Evolutionary conservation across 2,888 invertebrate genomes (phyloP), one percentile per base, ranked within the genome.

Genomic region (Hemicrepidius hirtus): DNA sequence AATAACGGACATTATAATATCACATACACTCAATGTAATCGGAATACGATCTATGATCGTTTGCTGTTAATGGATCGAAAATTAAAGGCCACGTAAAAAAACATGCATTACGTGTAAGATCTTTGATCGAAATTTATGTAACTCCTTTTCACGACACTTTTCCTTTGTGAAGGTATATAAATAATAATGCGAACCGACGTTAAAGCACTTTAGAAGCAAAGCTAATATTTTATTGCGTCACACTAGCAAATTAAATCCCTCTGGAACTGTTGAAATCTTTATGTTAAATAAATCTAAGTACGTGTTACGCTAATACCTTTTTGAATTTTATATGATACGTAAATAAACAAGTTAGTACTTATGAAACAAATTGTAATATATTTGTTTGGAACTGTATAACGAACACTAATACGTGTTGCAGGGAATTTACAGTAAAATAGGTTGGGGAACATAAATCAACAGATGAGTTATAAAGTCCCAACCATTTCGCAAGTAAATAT

Each of bases 1-100:
- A 82, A 83, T 83, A 82, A 81, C 80, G 76, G 80, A 78, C 79
- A 82, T 82, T 83, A 82, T 80, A 76, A 78, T 77, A 40, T 50
- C 46, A 66, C 46, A 66, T 35, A 50, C 28, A 60, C 28, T 46
- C 13, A 20, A 9, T 13, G 66, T 66, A 78, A 75, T 68, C 72
- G 76, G 71, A 70, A 71, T 69, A 73, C 67, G 73, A 77, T 77
- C 76, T 73, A 70, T 73, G 78, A 76, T 78, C 75, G 71, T 73
- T 72, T 40, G 74, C 67, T 74, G 75, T 75, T 76, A 76, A 78
- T 77, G 77, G 74, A 72, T 50, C 18, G 49, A 70, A 20, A 12
- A 37, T 53, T 60, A 40, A 24, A 40, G 12, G 28, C 49, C n/a
- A 24, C 20, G 20, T 21, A 13, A 46, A 46, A 46, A 13, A 20